Evolutionary conservation across 2,888 invertebrate species (phyloP), one percentile per base, ranked within the genome.

Genomic region (Dermolepida albohirtum): DNA sequence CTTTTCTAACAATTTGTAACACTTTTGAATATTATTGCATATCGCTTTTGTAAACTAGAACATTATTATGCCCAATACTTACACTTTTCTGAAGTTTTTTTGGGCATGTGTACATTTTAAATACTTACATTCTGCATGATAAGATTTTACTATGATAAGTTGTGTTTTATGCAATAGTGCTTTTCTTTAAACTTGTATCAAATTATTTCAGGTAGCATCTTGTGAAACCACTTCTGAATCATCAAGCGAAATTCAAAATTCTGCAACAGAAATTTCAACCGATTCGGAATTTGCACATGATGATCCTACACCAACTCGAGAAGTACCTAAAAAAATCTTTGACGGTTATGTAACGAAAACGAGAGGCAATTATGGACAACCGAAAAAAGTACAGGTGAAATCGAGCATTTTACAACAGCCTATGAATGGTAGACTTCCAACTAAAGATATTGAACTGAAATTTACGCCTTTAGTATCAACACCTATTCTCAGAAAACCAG

Each of bases 261-360:
- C 94, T 6, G 95, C 94, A 1, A 95, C 95, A 0, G 95, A 95
- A 86, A 95, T 95, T 75, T 95, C 95, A 54, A 95, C 95, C 0
- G 95, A 96, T 84, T 95, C 95, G 27, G 95, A 96, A 84, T 95
- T 96, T 79, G 95, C 94, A 73, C 91, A 93, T 72, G 94, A 95
- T 78, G 92, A 91, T 47, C 84, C 84, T 14, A 88, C 88, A 0
- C 91, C 92, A 17, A 89, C 89, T 0, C 88, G 90, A 63, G 89
- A 91, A 72, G 88, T 92, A 27, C 95, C 94, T 10, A 89, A 91
- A 73, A 93, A 94, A 67, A 87, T 91, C 62, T 89, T 92, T 71
- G 90, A 91, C 78, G 92, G 92, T 75, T 83, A 86, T 17, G 84
- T 89, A 64, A 85, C 87, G 27, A 89, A 88, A 77, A 84, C 82